These are phyloP conservation scores for Cebus imitator DNA, from an alignment of 2,113 vertebrate species.

Conservation along the genomic window DNA sequence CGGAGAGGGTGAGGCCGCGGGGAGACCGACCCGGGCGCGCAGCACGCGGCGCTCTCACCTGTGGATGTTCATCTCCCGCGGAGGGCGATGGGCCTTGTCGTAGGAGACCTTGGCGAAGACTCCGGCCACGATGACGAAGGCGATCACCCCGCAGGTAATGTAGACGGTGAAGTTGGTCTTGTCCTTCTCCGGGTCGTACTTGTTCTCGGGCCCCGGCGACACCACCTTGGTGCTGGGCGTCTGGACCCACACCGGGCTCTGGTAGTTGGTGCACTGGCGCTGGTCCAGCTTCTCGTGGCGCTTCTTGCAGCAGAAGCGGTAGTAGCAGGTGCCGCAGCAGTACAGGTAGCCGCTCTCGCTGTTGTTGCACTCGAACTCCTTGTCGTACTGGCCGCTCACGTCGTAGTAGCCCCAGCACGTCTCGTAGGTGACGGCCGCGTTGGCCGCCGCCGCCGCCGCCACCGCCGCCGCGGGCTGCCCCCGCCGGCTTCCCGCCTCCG, in stretches of 20 bases:
- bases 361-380: constrained; percentile 98
- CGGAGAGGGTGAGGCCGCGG: background rate
- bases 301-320: constrained; percentile 99
- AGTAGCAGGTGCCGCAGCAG: constrained; percentile 98
- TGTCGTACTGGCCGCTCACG: constrained; percentile 98
- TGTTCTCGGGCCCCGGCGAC: constrained; percentile 86
- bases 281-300: constrained; percentile 95
- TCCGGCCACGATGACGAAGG: constrained; percentile 95
- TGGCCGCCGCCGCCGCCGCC: constrained; percentile 82
- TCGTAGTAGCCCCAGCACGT: constrained; percentile 98
- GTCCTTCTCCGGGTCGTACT: constrained; percentile 95
- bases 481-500: constrained; percentile 63
- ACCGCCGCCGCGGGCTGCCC: constrained; percentile 66
- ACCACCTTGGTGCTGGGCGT: constrained; percentile 87
- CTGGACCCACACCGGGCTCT: constrained; percentile 91
- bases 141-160: constrained; percentile 97
- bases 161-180: constrained; percentile 98
- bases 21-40: rapidly evolving
- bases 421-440: constrained; percentile 86
- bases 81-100: constrained; percentile 97
- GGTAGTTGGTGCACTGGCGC: constrained; percentile 94
- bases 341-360: constrained; percentile 97
- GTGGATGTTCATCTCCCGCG: constrained; percentile 99
- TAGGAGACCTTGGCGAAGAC: constrained; percentile 98
- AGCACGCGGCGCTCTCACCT: constrained; percentile 85